phyloP scores from a whole-genome alignment of 1,140 invertebrate species.

The Lamellibrachia luymesi region DNA sequence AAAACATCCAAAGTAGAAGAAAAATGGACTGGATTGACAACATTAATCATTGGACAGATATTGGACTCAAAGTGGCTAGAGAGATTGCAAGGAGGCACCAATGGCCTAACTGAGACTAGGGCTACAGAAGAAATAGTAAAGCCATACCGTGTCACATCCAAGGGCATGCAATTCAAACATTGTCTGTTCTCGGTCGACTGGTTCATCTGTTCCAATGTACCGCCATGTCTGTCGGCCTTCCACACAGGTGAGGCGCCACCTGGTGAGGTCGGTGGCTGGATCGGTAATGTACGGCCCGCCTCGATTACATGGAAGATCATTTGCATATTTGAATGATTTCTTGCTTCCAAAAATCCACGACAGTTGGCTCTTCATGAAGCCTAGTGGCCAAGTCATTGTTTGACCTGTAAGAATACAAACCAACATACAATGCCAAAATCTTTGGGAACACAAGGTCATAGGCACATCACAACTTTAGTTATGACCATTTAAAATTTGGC shows the following conservation, averaged over 20 bases:
- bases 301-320: slow-evolving; percentile 37
- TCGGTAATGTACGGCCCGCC: slow-evolving; percentile 44
- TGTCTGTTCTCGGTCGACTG: slow-evolving; percentile 36
- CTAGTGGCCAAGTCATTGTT: background rate
- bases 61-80: no score
- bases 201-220: slow-evolving; percentile 33
- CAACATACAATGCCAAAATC: no score
- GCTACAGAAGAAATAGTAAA: background rate
- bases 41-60: no score
- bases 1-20: no score
- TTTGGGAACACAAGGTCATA: background rate
- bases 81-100: no score
- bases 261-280: slow-evolving; percentile 45
- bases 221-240: slow-evolving; percentile 45
- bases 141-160: slow-evolving; percentile 39
- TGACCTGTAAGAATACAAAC: background rate
- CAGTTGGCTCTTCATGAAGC: background rate
- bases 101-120: no score
- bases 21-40: no score
- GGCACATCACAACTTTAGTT: background rate
- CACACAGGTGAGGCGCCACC: slow-evolving; percentile 41
- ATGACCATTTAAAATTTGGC: no score
- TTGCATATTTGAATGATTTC: slow-evolving; percentile 26
- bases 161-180: slow-evolving; percentile 44
- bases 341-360: background rate